Conservation (phyloP, 2,888 invertebrate species). For the Melinaea menophilus region DNA sequence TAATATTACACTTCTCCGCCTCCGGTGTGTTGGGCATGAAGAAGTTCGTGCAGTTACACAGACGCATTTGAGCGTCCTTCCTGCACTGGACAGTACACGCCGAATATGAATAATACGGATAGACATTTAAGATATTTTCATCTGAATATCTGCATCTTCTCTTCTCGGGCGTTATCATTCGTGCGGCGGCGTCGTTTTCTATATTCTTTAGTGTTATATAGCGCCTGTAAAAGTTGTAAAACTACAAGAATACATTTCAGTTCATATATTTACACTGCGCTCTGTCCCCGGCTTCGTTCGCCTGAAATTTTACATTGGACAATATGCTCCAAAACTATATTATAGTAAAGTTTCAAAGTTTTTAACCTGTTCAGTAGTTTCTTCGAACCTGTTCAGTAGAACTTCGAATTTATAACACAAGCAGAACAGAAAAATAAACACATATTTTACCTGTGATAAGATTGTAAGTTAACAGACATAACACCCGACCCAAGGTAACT, state of each 20-base stretch:
- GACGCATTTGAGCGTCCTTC: conserved; percentile 79
- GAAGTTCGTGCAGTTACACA: conserved; percentile 84
- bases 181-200: conserved; percentile 82
- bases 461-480: conserved; percentile 77
- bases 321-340: no score
- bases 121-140: conserved; percentile 79
- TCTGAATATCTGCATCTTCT: conserved; percentile 86
- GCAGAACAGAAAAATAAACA: background rate
- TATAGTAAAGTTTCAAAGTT: no score
- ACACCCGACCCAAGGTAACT: conserved; percentile 83
- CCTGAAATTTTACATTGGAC: no score
- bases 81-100: conserved; percentile 87
- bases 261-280: no score
- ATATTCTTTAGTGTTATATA: conserved; percentile 79
- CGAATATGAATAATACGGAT: conserved; percentile 82
- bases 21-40: conserved; percentile 82
- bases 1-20: conserved; percentile 78
- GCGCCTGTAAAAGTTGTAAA: conserved; percentile 42
- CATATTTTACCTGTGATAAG: conserved; percentile 63
- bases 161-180: conserved; percentile 79
- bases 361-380: no score
- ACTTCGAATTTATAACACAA: background rate
- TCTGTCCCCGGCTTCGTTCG: no score
- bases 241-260: background rate
- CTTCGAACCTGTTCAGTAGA: no score